These are phyloP conservation scores for Mycalesis mineus DNA, from an alignment of 2,888 invertebrate genomes.

Conservation along the genomic window DNA sequence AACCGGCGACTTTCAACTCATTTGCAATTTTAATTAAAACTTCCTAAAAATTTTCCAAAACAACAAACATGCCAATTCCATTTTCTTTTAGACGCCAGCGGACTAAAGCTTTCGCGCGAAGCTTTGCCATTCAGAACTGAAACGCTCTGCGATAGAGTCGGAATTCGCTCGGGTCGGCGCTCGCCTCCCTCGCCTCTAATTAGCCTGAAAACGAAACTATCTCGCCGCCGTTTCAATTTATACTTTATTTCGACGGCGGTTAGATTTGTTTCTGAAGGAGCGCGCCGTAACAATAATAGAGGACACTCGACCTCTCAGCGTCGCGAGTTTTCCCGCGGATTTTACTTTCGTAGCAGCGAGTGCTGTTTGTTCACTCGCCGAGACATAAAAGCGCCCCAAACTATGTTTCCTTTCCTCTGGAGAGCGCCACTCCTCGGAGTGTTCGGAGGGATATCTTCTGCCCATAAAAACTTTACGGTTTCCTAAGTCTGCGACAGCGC, in stretches of 20 bases:
- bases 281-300: constrained; percentile 54
- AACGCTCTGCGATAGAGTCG: constrained; percentile 37
- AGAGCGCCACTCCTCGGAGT: constrained; percentile 21
- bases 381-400: constrained; percentile 28
- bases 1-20: neutral
- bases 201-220: constrained; percentile 67
- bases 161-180: constrained; percentile 40
- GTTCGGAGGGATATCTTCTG: constrained; percentile 4
- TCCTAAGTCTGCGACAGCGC: neutral
- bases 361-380: constrained; percentile 25
- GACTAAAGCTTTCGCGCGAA: constrained; percentile 28
- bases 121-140: constrained; percentile 30
- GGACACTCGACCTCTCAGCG: constrained; percentile 65
- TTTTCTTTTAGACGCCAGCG: constrained; percentile 33
- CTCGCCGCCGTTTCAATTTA: constrained; percentile 29
- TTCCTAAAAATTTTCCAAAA: constrained; percentile 20
- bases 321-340: constrained; percentile 59
- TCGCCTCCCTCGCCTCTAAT: constrained; percentile 60
- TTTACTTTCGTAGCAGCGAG: constrained; percentile 35
- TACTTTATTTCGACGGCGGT: constrained; percentile 36
- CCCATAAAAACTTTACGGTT: neutral
- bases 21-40: constrained; percentile 14
- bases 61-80: constrained; percentile 31
- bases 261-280: constrained; percentile 37
- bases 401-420: constrained; percentile 20